Evolutionary conservation across 2,888 invertebrate species (phyloP), one percentile per base, ranked within the genome.

Genomic region (Drosophila gaucha): DNA sequence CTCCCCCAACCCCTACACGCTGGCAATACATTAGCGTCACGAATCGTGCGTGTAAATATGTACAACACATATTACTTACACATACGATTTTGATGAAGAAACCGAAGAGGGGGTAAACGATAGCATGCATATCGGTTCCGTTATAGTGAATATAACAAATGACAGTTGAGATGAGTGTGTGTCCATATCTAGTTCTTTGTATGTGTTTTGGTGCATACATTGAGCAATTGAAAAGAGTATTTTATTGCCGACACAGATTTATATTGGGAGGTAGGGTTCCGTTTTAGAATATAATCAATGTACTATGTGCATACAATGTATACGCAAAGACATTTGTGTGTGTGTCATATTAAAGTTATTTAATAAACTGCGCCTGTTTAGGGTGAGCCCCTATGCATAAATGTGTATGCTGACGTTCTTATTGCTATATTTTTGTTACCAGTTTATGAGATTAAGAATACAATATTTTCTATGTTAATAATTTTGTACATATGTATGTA

Each of bases 11-110:
- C 2, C 24, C 18, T 16, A 1, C 43, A 0, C 41, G 46, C 4
- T 33, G 8, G 6, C 33, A 44, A 51, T 46, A 62, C 33, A 52
- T 26, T 33, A 30, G 22, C 66, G 33, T 49, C 36, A 58, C 72
- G 66, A 70, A 56, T 71, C 58, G 54, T 78, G 79, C 79, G 64
- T 78, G 78, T 78, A 70, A 74, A 74, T 69, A 74, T 78, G 66
- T 76, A 69, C 70, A 70, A 70, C 62, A 74, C 54, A 77, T 47
- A 47, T 73, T 65, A 56, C 41, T 22, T 51, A 58, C 43, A 50
- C 59, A 43, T 49, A 58, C 58, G 16, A 18, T 38, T 52, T 3
- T 6, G 12, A 28, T 9, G 10, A 20, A 33, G 9, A 26, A 47
- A 26, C 41, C 22, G 18, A 55, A 16, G 41, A 31, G 35, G 31